Base-by-base conservation (phyloP, 2,888 invertebrate species). In the Nomada flava region DNA sequence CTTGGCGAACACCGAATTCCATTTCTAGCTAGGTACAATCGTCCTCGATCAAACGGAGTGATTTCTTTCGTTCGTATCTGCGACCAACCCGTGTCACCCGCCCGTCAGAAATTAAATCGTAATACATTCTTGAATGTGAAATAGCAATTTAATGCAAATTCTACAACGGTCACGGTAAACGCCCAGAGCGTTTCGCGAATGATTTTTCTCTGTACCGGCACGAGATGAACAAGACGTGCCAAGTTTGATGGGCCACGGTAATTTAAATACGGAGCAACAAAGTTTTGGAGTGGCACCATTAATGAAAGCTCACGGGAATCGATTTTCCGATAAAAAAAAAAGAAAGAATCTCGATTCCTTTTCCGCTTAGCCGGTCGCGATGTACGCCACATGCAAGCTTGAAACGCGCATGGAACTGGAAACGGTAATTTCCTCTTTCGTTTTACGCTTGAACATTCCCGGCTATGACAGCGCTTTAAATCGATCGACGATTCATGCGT, bases 391-490 rank as follows among this genome's bases (percentile, higher is more conserved):
- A 77, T 78, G 76, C 74, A 76, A 72, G 72, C 70, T 71, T 29
- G 71, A 57, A 76, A 70, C 79, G 85, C 60, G 63, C 83, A 76
- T 62, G 76, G 84, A 76, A 65, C 77, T 84, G 84, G 78, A 85
- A 83, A 87, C 85, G 84, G 87, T 87, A 88, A 88, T 88, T 88
- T 88, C 84, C 88, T 76, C 84, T 87, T 87, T 88, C 87, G 87
- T 85, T 88, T 86, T 83, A 83, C 85, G 82, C 85, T 82, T 71
- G 64, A 81, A 74, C 83, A 78, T 88, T 88, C 85, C 84, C 79
- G 78, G 71, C 79, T 83, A 82, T 89, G 86, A 87, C 87, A 84
- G 85, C 78, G 82, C 78, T 76, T 86, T 81, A 85, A 89, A 89
- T 89, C 85, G 87, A 85, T 83, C 85, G 83, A 59, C 83, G 82